These are phyloP conservation scores for Gymnorhina tibicen DNA, from an alignment of 2,113 vertebrate species.

Conservation along the genomic window DNA sequence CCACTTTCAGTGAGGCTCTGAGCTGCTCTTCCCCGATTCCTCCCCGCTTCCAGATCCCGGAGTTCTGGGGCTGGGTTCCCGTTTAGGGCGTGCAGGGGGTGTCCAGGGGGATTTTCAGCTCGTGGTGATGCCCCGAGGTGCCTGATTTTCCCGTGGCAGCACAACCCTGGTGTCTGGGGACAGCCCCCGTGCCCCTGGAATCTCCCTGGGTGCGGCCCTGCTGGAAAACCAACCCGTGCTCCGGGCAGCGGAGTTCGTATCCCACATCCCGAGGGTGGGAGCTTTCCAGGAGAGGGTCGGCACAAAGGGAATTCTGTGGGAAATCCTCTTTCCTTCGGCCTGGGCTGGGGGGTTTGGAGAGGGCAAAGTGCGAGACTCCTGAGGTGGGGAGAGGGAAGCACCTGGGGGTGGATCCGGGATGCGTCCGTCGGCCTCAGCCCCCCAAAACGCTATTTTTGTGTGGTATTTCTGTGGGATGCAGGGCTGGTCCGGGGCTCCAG, in stretches of 20 bases:
- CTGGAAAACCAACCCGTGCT: too few relatives aligned
- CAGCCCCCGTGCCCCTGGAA: rapidly evolving
- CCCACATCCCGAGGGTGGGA: rapidly evolving
- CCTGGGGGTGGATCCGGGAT: background rate
- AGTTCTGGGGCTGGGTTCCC: background rate
- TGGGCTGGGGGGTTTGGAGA: background rate
- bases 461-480: rapidly evolving
- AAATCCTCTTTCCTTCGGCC: background rate
- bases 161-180: background rate
- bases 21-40: background rate
- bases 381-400: background rate
- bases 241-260: rapidly evolving
- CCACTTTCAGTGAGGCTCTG: rapidly evolving
- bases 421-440: background rate
- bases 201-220: background rate
- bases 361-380: background rate
- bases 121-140: background rate
- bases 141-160: background rate
- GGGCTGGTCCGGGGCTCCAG: background rate
- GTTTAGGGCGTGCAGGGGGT: background rate
- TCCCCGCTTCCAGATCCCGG: too few relatives aligned
- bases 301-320: background rate
- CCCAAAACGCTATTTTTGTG: rapidly evolving
- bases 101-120: background rate
- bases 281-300: background rate